Evolutionary conservation across 2,888 invertebrate species (phyloP).

Genomic region (Thereva nobilitata): DNA sequence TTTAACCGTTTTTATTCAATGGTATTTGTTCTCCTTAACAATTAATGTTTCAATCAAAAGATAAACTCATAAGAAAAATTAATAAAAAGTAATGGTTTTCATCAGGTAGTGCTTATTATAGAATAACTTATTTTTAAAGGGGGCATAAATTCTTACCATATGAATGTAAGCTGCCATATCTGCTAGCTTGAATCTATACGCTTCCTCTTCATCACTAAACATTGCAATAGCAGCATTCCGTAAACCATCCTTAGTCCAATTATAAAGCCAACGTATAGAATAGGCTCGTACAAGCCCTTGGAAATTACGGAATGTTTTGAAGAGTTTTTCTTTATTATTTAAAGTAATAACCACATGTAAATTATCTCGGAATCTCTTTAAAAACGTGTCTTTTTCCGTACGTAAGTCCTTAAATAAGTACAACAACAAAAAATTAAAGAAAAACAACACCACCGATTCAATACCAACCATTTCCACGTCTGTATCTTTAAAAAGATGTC

Average conservation of each 20-base stretch:
- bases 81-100: background rate
- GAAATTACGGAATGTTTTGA: slow-evolving; percentile 89
- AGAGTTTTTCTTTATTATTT: slow-evolving; percentile 86
- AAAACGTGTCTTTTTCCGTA: slow-evolving; percentile 83
- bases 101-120: background rate
- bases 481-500: background rate
- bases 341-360: slow-evolving; percentile 86
- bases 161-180: slow-evolving; percentile 75
- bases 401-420: slow-evolving; percentile 61
- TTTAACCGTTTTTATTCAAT: background rate
- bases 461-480: background rate
- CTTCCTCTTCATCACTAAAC: slow-evolving; percentile 62
- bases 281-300: slow-evolving; percentile 93
- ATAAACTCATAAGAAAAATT: background rate
- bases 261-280: slow-evolving; percentile 92
- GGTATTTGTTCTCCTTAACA: too few species aligned
- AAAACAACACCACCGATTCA: background rate
- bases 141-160: slow-evolving; percentile 57
- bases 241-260: slow-evolving; percentile 88
- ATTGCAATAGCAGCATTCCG: slow-evolving; percentile 79
- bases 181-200: slow-evolving; percentile 62
- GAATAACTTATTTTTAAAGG: background rate
- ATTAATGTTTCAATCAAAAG: background rate
- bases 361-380: slow-evolving; percentile 79
- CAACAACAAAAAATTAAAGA: slow-evolving; percentile 3